Evolutionary conservation across 2,797 vertebrate species (phyloP).

Genomic region (Argya squamiceps): DNA sequence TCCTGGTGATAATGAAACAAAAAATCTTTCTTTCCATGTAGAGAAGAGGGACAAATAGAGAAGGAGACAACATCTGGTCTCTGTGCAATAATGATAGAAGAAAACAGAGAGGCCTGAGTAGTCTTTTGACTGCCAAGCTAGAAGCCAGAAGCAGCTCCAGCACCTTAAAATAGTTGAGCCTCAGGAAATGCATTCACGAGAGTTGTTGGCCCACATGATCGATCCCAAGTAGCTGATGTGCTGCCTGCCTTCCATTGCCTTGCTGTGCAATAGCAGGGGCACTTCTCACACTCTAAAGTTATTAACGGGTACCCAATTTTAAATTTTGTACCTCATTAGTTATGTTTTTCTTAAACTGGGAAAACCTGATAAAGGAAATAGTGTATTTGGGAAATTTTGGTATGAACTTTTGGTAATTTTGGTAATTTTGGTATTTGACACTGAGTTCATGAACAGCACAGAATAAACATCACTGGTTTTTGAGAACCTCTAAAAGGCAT

Average conservation of each 20-base stretch:
- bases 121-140: background rate
- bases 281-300: background rate
- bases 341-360: background rate
- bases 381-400: background rate
- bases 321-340: background rate
- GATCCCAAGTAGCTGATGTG: background rate
- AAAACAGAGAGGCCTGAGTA: background rate
- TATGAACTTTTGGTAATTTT: too few species aligned
- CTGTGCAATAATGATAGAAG: background rate
- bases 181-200: background rate
- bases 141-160: background rate
- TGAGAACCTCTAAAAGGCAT: background rate
- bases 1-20: background rate
- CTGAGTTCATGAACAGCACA: background rate
- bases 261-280: accelerated
- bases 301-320: background rate
- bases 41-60: background rate
- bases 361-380: background rate
- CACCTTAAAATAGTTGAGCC: background rate
- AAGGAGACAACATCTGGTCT: background rate
- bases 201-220: background rate
- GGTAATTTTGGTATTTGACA: too few species aligned
- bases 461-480: background rate
- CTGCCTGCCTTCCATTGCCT: background rate
- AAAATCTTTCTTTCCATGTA: background rate